Percentiles rank a stretch among this genome's conserved stretches.
Evolutionary conservation across 1,140 invertebrate genomes (phyloP).

Genomic region (Microplitis demolitor): DNA sequence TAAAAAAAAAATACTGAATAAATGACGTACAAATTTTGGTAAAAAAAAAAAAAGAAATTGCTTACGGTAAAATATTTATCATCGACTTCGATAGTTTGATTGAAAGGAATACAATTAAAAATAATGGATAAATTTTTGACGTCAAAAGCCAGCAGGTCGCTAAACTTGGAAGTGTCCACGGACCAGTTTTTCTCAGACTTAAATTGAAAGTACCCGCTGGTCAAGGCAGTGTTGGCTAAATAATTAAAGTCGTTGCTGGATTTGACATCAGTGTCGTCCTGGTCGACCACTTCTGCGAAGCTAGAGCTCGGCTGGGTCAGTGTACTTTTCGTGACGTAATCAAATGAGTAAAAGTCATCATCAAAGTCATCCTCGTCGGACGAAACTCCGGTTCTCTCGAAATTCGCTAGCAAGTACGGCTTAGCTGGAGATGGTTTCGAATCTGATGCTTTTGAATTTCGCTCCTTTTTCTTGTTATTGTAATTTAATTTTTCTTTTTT

Average conservation of each 20-base stretch:
- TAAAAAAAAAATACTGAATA: slow-evolving; percentile 2
- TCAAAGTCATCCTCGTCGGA: too few species aligned
- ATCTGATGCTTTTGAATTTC: too few species aligned
- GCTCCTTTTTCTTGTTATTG: too few species aligned
- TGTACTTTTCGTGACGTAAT: too few species aligned
- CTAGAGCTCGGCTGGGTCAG: too few species aligned
- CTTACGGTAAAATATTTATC: slow-evolving; percentile 44
- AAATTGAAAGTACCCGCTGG: slow-evolving; percentile 37
- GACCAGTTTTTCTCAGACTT: slow-evolving; percentile 43
- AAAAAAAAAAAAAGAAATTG: slow-evolving; percentile 19
- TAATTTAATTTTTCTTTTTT: too few species aligned
- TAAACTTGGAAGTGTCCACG: slow-evolving; percentile 36
- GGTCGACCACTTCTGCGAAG: too few species aligned
- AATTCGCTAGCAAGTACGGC: too few species aligned
- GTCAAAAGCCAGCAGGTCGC: slow-evolving; percentile 42
- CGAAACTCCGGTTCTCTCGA: too few species aligned
- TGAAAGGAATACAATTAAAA: slow-evolving; percentile 43
- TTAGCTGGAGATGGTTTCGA: too few species aligned
- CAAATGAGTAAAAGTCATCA: too few species aligned
- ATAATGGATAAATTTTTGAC: slow-evolving; percentile 37
- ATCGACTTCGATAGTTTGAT: slow-evolving; percentile 36
- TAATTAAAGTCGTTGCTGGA: slow-evolving; percentile 33
- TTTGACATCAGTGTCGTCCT: background rate
- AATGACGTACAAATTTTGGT: background rate
- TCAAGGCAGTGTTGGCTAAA: slow-evolving; percentile 35